A percentile compares a stretch with the other conserved stretches of the same genome.
These are phyloP conservation scores for Hestina assimilis DNA, from an alignment of 1,140 invertebrate species.

Conservation along the genomic window DNA sequence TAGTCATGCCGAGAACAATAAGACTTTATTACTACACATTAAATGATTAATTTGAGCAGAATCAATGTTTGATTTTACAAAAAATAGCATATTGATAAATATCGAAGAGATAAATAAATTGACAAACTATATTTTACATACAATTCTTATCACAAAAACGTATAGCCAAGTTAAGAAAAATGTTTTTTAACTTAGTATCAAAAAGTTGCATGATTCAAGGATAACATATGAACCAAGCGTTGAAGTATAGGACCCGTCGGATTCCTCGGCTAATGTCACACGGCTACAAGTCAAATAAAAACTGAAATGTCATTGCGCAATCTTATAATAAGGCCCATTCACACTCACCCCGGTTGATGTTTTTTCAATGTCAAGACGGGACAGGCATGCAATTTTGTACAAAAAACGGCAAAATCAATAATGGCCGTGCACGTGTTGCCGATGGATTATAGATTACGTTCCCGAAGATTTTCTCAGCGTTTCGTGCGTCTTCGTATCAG, in stretches of 20 bases:
- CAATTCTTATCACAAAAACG: too few species aligned
- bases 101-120: background rate
- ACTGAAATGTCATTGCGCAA: slow-evolving; percentile 71
- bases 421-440: slow-evolving; percentile 74
- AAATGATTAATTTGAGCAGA: too few species aligned
- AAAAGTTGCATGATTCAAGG: background rate
- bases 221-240: background rate
- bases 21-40: too few species aligned
- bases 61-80: too few species aligned
- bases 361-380: slow-evolving; percentile 66
- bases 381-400: slow-evolving; percentile 70
- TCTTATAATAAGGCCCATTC: slow-evolving; percentile 74
- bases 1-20: too few species aligned
- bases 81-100: too few species aligned
- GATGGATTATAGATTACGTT: slow-evolving; percentile 75
- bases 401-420: slow-evolving; percentile 78
- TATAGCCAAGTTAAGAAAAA: too few species aligned
- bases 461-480: slow-evolving; percentile 73
- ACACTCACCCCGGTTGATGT: slow-evolving; percentile 56
- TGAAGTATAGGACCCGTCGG: slow-evolving; percentile 30
- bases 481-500: slow-evolving; percentile 53
- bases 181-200: too few species aligned
- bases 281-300: slow-evolving; percentile 44
- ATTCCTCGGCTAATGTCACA: slow-evolving; percentile 36
- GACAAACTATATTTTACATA: background rate